Evolutionary conservation across 1,140 invertebrate species (phyloP).

Genomic region (Tetramorium simillimum): DNA sequence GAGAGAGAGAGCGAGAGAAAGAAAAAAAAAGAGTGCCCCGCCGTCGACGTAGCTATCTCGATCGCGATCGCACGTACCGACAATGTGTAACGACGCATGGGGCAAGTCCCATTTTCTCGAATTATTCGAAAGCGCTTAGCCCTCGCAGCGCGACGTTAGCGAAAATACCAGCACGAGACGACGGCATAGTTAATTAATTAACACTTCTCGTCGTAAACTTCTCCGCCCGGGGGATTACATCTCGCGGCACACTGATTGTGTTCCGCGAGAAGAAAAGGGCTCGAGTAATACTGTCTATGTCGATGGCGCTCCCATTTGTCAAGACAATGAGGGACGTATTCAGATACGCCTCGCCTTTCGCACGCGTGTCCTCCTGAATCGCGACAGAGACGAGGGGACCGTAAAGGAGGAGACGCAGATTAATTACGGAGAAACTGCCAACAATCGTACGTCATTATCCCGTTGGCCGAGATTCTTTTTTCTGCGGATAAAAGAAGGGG

Average conservation of each 20-base stretch:
- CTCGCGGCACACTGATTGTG: constrained; percentile 29
- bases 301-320: constrained; percentile 34
- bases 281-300: constrained; percentile 29
- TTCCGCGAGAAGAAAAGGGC: constrained; percentile 31
- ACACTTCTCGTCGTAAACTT: constrained; percentile 44
- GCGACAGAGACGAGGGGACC: not conserved
- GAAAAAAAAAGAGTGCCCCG: not conserved
- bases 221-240: constrained; percentile 19
- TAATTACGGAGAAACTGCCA: constrained; percentile 63
- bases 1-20: not conserved
- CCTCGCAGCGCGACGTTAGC: not conserved
- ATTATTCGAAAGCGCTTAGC: constrained; percentile 35
- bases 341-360: constrained; percentile 13
- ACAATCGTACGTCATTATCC: constrained; percentile 68
- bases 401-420: constrained; percentile 37
- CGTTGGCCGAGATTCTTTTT: constrained; percentile 39
- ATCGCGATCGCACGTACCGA: not conserved
- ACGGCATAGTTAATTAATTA: constrained; percentile 53
- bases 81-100: not conserved
- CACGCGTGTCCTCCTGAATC: constrained; percentile 54
- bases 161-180: constrained; percentile 4
- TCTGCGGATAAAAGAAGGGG: not conserved
- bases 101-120: constrained; percentile 18
- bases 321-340: not conserved
- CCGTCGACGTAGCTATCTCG: constrained; percentile 22